These are phyloP conservation scores for Calephelis nemesis DNA, from an alignment of 1,140 invertebrate species.

Conservation along the genomic window DNA sequence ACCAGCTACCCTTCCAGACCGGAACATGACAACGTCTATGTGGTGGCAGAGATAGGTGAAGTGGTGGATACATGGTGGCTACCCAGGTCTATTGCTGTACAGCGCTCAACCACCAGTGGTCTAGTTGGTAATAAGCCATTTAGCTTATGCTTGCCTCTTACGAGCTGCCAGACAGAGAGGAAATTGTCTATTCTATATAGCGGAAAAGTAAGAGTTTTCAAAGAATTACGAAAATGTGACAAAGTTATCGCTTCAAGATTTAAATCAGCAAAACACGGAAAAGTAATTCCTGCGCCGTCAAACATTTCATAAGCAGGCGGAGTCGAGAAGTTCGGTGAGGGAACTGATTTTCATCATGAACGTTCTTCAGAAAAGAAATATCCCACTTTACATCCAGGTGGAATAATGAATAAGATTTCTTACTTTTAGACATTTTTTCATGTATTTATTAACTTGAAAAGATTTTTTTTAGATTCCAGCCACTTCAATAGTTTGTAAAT, in stretches of 20 bases:
- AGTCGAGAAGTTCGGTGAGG: conserved; percentile 37
- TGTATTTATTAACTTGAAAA: not conserved
- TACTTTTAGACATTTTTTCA: not conserved
- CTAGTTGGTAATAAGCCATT: too few species aligned
- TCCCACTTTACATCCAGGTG: not conserved
- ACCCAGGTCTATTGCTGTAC: too few species aligned
- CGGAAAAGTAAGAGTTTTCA: not conserved
- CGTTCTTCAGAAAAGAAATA: not conserved
- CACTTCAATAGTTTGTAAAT: too few species aligned
- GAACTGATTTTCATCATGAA: conserved; percentile 48
- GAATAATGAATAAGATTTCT: not conserved
- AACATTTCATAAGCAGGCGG: conserved; percentile 60
- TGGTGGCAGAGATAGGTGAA: too few species aligned
- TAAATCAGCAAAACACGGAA: conserved; percentile 33
- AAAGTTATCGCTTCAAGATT: not conserved
- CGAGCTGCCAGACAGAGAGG: too few species aligned
- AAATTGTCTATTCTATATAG: not conserved
- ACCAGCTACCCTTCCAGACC: too few species aligned
- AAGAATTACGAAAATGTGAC: not conserved
- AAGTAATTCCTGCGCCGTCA: conserved; percentile 63
- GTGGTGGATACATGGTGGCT: too few species aligned
- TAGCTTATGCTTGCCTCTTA: too few species aligned
- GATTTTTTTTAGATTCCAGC: too few species aligned
- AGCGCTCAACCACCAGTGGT: too few species aligned
- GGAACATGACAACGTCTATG: too few species aligned